A percentile compares a stretch with the other conserved stretches of the same genome.
These are phyloP conservation scores for Cephus nigrinus DNA, from an alignment of 2,888 invertebrate species.

Conservation along the genomic window DNA sequence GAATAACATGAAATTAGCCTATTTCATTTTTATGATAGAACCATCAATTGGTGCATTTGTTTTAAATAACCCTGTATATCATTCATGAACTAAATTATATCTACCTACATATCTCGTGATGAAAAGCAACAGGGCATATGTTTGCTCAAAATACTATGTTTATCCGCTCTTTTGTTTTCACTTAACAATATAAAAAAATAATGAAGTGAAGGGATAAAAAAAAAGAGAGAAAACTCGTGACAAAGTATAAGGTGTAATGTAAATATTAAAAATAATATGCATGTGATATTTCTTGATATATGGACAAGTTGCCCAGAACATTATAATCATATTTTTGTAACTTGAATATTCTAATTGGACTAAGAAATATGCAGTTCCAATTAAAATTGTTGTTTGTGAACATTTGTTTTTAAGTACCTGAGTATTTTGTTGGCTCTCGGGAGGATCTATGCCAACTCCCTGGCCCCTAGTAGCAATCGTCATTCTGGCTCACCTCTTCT, in stretches of 20 bases:
- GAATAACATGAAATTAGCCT: neutral
- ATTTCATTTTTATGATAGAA: neutral
- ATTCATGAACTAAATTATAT: neutral
- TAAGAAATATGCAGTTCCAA: neutral
- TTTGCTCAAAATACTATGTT: too few species aligned
- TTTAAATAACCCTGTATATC: neutral
- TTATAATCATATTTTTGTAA: neutral
- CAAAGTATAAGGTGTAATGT: neutral
- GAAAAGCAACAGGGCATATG: too few species aligned
- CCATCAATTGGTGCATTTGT: neutral
- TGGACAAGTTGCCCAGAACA: neutral
- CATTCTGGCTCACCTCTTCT: constrained; percentile 66
- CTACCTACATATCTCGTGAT: neutral
- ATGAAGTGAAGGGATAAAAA: neutral
- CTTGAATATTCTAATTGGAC: neutral
- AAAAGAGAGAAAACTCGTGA: neutral
- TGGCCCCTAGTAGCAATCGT: constrained; percentile 75
- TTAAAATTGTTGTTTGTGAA: neutral
- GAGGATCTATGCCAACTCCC: constrained; percentile 71
- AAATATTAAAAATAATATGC: neutral
- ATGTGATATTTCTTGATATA: neutral
- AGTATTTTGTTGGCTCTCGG: constrained; percentile 66
- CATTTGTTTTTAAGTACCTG: constrained; percentile 44
- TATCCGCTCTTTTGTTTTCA: too few species aligned
- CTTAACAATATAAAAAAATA: neutral